phyloP scores from a whole-genome alignment of 2,113 vertebrate genomes.

The Erythrolamprus reginae region DNA sequence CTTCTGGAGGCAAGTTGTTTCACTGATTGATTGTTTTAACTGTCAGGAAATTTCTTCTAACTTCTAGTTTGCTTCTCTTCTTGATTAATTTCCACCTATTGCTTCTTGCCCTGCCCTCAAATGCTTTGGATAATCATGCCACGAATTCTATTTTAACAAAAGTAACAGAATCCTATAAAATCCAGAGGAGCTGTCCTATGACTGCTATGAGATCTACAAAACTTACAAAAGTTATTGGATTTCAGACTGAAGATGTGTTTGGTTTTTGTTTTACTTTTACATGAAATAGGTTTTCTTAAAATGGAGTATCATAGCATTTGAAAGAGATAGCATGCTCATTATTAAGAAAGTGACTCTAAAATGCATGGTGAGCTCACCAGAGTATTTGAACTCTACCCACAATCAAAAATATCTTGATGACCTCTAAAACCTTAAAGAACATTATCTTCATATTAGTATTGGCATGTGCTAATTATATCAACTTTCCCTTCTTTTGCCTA shows the following conservation, averaged over 20 bases:
- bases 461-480: slow-evolving; percentile 50
- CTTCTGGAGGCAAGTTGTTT: no score
- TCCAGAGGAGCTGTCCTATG: not conserved
- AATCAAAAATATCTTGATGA: slow-evolving; percentile 22
- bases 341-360: accelerated
- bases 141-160: not conserved
- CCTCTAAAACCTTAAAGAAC: slow-evolving; percentile 43
- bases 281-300: not conserved
- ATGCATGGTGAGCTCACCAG: slow-evolving; percentile 20
- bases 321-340: not conserved
- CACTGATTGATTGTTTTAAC: no score
- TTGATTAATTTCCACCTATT: no score
- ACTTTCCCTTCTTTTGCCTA: slow-evolving; percentile 49
- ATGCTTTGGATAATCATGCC: not conserved
- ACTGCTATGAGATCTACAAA: not conserved
- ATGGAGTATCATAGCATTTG: not conserved
- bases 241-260: not conserved
- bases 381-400: slow-evolving; percentile 27
- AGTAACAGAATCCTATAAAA: not conserved
- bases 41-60: no score
- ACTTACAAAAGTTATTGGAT: not conserved
- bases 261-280: no score
- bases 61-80: no score
- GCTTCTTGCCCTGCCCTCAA: no score
- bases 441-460: slow-evolving; percentile 44